Conservation (phyloP, 1,140 invertebrate genomes). For the Charaxes varanes region DNA sequence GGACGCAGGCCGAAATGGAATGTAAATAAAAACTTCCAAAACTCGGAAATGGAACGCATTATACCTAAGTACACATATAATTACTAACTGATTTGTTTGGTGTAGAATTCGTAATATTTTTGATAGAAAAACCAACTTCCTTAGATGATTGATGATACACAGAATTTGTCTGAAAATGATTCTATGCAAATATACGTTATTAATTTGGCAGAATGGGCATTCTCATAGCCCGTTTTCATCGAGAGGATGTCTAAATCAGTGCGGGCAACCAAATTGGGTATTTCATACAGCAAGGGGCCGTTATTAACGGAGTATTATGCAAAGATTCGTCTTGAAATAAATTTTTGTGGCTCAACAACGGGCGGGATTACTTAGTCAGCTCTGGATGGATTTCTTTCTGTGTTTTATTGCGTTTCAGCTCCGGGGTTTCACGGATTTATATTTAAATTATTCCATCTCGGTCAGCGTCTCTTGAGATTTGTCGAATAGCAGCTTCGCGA, state of each 20-base stretch:
- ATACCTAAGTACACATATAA: no score
- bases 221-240: no score
- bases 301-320: constrained; percentile 36
- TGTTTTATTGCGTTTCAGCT: constrained; percentile 39
- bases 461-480: constrained; percentile 23
- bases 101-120: no score
- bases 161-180: no score
- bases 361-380: constrained; percentile 33
- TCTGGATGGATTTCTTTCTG: constrained; percentile 35
- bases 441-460: constrained; percentile 37
- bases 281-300: constrained; percentile 19
- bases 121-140: no score
- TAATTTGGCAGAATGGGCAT: no score
- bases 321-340: constrained; percentile 35
- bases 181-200: background rate
- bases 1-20: no score
- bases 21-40: no score
- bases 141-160: no score
- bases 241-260: constrained; percentile 8
- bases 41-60: no score
- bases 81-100: no score
- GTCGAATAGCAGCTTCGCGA: constrained; percentile 18
- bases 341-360: constrained; percentile 26
- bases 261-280: constrained; percentile 17
- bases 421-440: constrained; percentile 26